phyloP scores from a whole-genome alignment of 2,888 invertebrate genomes.

The Scaptomyza reducta region DNA sequence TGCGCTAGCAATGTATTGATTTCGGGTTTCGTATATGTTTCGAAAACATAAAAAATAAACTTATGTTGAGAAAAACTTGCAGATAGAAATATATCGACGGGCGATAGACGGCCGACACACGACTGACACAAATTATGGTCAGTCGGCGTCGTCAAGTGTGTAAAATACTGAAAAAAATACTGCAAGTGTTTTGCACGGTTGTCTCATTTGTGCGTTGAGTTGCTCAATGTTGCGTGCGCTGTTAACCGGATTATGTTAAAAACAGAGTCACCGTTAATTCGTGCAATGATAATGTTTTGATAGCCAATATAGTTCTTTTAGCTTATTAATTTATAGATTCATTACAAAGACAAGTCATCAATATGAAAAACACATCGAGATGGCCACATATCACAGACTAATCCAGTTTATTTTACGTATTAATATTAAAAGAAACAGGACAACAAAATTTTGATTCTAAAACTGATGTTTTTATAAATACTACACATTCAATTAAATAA shows the following conservation, averaged over 20 bases:
- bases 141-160: conserved; percentile 24
- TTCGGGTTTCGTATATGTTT: conserved; percentile 47
- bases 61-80: conserved; percentile 60
- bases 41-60: conserved; percentile 53
- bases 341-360: neutral
- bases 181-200: conserved; percentile 1
- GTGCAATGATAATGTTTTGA: neutral
- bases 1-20: conserved; percentile 57
- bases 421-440: too few species aligned
- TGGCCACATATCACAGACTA: too few species aligned
- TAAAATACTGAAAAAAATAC: conserved; percentile 25
- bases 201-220: neutral
- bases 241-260: conserved; percentile 7
- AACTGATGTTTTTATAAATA: neutral
- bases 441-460: too few species aligned
- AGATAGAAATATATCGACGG: conserved; percentile 59
- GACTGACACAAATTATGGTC: conserved; percentile 33
- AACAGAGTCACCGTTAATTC: neutral
- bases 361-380: neutral
- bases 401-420: too few species aligned
- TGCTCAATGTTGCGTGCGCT: conserved; percentile 9
- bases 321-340: neutral
- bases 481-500: neutral
- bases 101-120: conserved; percentile 50
- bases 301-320: neutral